phyloP scores from a whole-genome alignment of 2,888 invertebrate genomes.

The Leptinotarsa peninsularis region DNA sequence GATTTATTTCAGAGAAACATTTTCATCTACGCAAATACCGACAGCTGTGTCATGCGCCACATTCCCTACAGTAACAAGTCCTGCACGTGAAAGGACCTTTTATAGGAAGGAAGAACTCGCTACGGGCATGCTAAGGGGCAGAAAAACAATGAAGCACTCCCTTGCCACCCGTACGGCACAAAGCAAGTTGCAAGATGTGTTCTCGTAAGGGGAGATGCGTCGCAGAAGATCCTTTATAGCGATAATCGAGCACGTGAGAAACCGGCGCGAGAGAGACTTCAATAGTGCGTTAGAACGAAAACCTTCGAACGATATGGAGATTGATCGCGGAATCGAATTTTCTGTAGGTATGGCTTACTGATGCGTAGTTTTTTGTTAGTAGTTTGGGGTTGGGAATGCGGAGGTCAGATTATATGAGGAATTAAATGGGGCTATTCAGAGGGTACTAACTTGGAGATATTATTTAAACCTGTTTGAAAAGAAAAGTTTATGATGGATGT shows the following conservation, averaged over 20 bases:
- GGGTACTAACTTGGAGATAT: slow-evolving; percentile 4
- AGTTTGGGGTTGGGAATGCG: neutral
- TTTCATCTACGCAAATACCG: neutral
- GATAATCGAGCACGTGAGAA: slow-evolving; percentile 42
- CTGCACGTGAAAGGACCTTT: slow-evolving; percentile 42
- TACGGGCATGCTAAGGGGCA: slow-evolving; percentile 41
- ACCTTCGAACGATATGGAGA: slow-evolving; percentile 47
- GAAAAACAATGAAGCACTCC: slow-evolving; percentile 51
- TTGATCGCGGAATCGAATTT: slow-evolving; percentile 37
- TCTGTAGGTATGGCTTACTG: neutral
- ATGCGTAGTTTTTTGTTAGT: neutral
- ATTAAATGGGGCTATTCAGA: neutral
- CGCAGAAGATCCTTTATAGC: slow-evolving; percentile 40
- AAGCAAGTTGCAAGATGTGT: slow-evolving; percentile 53
- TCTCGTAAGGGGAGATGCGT: slow-evolving; percentile 27
- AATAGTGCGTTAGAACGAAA: slow-evolving; percentile 48
- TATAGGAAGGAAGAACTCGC: slow-evolving; percentile 49
- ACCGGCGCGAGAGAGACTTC: slow-evolving; percentile 47
- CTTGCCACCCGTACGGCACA: slow-evolving; percentile 49
- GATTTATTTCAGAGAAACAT: neutral
- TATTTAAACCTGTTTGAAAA: neutral
- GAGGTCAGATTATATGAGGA: slow-evolving; percentile 5
- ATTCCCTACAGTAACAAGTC: slow-evolving; percentile 43
- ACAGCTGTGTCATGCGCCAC: slow-evolving; percentile 28
- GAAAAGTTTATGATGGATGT: neutral